Percentiles rank a stretch among this genome's conserved stretches.
Conservation (phyloP, 2,797 vertebrate genomes). For the Acanthornis magna region DNA sequence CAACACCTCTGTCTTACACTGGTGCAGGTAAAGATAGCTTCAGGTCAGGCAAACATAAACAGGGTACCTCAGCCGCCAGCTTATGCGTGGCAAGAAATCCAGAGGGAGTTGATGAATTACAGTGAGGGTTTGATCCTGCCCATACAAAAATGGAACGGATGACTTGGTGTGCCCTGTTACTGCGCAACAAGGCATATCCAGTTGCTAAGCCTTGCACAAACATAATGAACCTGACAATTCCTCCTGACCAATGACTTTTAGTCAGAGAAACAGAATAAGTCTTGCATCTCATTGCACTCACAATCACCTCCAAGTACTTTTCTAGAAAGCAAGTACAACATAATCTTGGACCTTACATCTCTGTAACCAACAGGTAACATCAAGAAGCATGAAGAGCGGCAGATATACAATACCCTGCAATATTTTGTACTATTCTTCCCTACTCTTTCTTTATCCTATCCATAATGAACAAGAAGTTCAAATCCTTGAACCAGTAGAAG, state of each 20-base stretch:
- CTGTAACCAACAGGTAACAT: background rate
- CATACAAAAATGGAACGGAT: background rate
- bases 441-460: background rate
- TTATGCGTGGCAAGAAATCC: background rate
- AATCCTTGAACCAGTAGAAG: background rate
- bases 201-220: background rate
- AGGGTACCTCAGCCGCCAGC: fast-evolving
- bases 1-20: background rate
- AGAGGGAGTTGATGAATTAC: background rate
- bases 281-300: background rate
- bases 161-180: background rate
- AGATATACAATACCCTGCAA: background rate
- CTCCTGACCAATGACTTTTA: background rate
- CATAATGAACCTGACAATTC: background rate
- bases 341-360: background rate
- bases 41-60: background rate
- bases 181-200: background rate
- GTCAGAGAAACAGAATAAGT: background rate
- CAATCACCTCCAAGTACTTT: background rate
- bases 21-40: background rate
- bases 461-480: background rate
- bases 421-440: background rate
- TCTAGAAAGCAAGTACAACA: background rate
- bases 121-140: background rate
- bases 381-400: background rate